Base-by-base conservation (phyloP, 2,797 vertebrate genomes). In the Apogon hyalosoma region DNA sequence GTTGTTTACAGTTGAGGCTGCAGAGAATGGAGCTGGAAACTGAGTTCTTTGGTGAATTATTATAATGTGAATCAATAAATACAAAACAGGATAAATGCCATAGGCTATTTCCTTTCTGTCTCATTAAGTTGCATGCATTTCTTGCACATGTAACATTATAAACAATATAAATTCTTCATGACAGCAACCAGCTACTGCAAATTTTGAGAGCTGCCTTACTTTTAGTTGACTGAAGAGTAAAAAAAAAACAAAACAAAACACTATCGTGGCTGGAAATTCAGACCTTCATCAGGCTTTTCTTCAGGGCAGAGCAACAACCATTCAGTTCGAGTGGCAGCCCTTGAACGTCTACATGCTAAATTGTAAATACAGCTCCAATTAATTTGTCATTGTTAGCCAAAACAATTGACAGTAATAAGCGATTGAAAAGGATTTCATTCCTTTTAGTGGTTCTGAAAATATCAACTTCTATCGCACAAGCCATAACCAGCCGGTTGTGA, bases 1-100 rank as follows among this genome's bases (percentile, higher is more conserved):
- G 77, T 24, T 77, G 79, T 86, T 87, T 77, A 69, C 61, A 66
- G 61, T 50, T 45, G 33, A 64, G 24, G 67, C 66, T 77, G 79
- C 49, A 72, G 18, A 33, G 45, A 73, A 18, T 9, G 42, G 28
- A 49, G 54, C 38, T 54, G 14, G 15, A 73, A 52, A 39, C 40
- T 12, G 52, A 62, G 73, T 69, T 69, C 24, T 36, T 19, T 42
- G 57, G 33, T 38, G 16, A 33, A 21, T 69, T 28, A 15, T 36
- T 36, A 7, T 40, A 16, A 63, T 48, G 9, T 31, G 39, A 63
- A 77, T 75, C 52, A 39, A 61, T 60, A 46, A 42, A 46, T 19
- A 24, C 16, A 56, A 50, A 21, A 55, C 33, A 61, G 55, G 68
- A 56, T 52, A 55, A 12, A 28, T 36, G 16, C 5, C 39, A 49